A percentile compares a stretch with the other conserved stretches of the same genome.
Evolutionary conservation across 2,797 vertebrate genomes (phyloP).

Genomic region (Ambastaia sidthimunki): DNA sequence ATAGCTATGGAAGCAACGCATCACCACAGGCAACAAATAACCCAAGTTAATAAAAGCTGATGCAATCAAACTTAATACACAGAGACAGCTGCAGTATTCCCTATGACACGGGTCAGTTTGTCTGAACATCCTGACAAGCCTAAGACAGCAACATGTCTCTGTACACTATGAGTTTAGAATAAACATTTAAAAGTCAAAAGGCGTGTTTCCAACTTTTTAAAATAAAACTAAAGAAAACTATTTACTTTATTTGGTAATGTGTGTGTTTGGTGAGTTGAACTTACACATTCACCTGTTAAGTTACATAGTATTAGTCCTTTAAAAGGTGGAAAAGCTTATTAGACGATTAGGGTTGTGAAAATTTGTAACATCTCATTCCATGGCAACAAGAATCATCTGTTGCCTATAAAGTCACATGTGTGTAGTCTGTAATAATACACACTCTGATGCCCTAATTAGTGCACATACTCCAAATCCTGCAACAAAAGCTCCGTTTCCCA

Average conservation of each 20-base stretch:
- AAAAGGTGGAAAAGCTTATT: background rate
- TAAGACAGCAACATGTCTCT: too few species aligned
- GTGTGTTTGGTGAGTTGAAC: too few species aligned
- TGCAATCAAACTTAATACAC: background rate
- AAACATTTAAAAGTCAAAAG: too few species aligned
- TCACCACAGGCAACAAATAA: background rate
- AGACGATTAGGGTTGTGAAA: background rate
- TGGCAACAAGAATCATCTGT: background rate
- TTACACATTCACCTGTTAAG: background rate
- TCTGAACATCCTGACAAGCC: too few species aligned
- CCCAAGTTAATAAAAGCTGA: background rate
- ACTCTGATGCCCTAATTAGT: slow-evolving; percentile 7
- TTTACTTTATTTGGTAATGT: too few species aligned
- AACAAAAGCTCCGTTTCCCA: slow-evolving; percentile 26
- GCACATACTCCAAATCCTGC: slow-evolving; percentile 18
- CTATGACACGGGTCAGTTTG: too few species aligned
- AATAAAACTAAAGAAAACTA: too few species aligned
- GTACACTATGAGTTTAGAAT: too few species aligned
- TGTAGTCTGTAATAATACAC: background rate
- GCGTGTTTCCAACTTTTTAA: too few species aligned
- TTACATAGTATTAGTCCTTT: background rate
- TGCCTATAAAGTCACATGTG: background rate
- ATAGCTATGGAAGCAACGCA: background rate
- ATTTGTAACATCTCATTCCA: background rate
- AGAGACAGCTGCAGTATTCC: too few species aligned